These are phyloP conservation scores for Heteronetta atricapilla DNA, from an alignment of 2,113 vertebrate species.

Conservation along the genomic window DNA sequence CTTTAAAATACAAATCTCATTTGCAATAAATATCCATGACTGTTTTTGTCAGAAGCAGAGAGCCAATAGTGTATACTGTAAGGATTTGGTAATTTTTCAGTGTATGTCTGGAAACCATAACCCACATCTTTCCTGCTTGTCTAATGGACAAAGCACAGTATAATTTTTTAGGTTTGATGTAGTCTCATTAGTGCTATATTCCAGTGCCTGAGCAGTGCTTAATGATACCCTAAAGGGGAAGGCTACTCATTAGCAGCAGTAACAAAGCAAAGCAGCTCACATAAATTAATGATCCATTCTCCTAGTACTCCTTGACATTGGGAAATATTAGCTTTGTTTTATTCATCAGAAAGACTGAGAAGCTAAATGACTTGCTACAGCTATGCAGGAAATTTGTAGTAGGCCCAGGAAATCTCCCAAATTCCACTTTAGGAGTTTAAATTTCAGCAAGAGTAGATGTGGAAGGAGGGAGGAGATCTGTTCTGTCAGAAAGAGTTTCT, in stretches of 20 bases:
- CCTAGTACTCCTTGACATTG: neutral
- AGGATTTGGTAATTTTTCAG: neutral
- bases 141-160: neutral
- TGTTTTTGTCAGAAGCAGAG: neutral
- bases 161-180: neutral
- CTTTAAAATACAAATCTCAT: constrained; percentile 18
- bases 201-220: neutral
- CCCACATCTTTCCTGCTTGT: neutral
- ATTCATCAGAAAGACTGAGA: constrained; percentile 26
- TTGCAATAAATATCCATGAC: neutral
- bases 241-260: constrained; percentile 18
- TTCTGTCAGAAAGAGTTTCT: neutral
- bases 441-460: constrained; percentile 21
- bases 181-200: neutral
- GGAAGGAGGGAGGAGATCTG: neutral
- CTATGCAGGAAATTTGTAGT: neutral
- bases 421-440: neutral
- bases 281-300: constrained; percentile 32
- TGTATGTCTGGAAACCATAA: neutral
- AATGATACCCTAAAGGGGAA: constrained; percentile 38
- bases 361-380: neutral
- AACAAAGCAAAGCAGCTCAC: constrained; percentile 13
- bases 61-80: neutral
- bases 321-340: constrained; percentile 57
- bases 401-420: neutral